Percentiles rank a stretch among this genome's conserved stretches.
Conservation (phyloP, 2,888 invertebrate genomes). For the Suillia variegata region DNA sequence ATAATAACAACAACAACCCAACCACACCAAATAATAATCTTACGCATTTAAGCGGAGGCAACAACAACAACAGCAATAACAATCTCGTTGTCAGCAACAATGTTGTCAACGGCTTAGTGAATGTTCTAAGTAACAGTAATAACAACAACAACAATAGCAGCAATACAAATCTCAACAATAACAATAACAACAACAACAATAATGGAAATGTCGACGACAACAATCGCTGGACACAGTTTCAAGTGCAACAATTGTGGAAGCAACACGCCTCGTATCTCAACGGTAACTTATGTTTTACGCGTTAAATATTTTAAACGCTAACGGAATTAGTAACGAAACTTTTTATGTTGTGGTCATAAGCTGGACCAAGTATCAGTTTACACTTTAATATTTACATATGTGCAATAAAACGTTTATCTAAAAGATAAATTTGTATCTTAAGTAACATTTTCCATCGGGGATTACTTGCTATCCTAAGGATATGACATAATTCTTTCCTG, state of each 20-base stretch:
- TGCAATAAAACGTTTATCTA: too few species aligned
- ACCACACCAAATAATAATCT: slow-evolving; percentile 49
- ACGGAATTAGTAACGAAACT: too few species aligned
- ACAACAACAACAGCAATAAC: slow-evolving; percentile 16
- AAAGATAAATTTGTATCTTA: too few species aligned
- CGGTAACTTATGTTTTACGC: too few species aligned
- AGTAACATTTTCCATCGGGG: too few species aligned
- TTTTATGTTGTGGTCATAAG: too few species aligned
- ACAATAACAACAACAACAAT: slow-evolving; percentile 30
- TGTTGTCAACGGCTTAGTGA: slow-evolving; percentile 48
- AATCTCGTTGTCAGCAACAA: slow-evolving; percentile 16
- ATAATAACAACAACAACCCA: slow-evolving; percentile 44
- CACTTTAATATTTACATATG: neutral
- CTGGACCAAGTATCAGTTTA: neutral
- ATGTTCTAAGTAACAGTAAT: slow-evolving; percentile 38
- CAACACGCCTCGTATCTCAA: slow-evolving; percentile 62
- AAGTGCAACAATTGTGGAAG: slow-evolving; percentile 62
- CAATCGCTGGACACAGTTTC: slow-evolving; percentile 62
- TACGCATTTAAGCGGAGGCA: slow-evolving; percentile 11
- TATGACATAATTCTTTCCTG: too few species aligned
- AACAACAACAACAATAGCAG: slow-evolving; percentile 36
- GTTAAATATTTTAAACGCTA: neutral
- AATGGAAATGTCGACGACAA: slow-evolving; percentile 47
- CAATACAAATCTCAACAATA: slow-evolving; percentile 35
- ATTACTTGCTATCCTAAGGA: too few species aligned